Conservation (phyloP, 1,140 invertebrate species). For the Meloidogyne hapla region DNA sequence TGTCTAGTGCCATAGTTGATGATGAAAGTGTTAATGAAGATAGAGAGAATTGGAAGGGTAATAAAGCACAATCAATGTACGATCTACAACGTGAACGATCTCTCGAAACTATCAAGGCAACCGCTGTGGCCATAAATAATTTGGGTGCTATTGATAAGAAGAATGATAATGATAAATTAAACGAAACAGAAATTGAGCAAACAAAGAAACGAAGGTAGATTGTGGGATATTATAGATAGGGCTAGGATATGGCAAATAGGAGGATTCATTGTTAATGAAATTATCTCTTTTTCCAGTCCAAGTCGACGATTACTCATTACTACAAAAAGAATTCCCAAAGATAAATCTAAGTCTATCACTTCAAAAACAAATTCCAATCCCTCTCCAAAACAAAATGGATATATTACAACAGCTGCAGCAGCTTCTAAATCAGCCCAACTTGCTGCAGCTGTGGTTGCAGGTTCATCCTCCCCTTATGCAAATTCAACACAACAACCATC, state of each 20-base stretch:
- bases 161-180: background rate
- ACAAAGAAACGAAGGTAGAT: background rate
- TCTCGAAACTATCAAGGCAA: background rate
- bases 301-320: background rate
- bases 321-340: background rate
- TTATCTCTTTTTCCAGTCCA: background rate
- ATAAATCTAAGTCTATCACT: background rate
- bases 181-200: background rate
- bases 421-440: background rate
- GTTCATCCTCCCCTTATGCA: background rate
- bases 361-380: background rate
- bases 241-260: background rate
- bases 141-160: background rate
- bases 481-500: background rate
- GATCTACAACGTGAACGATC: slow-evolving; percentile 14
- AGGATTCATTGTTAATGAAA: no score
- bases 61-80: slow-evolving; percentile 26
- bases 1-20: background rate
- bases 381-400: background rate
- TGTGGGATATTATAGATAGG: background rate
- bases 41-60: background rate
- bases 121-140: background rate
- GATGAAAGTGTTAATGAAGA: slow-evolving; percentile 4
- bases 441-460: background rate
- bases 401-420: background rate